Base-by-base conservation (phyloP, 1,140 invertebrate genomes). In the Sweltsa coloradensis region DNA sequence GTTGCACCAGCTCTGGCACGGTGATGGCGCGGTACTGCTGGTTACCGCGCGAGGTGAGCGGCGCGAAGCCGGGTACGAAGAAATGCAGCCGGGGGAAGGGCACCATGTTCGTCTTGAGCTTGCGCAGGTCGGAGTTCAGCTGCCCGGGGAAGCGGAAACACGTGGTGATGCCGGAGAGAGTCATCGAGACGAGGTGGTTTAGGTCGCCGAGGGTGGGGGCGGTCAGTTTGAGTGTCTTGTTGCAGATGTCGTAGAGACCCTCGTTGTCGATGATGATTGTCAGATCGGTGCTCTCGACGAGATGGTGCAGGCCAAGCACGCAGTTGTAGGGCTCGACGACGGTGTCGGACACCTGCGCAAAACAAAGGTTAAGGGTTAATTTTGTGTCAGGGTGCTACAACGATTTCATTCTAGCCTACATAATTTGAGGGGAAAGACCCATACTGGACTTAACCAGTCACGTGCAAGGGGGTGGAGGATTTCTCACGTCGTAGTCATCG, bases 61-160 rank as follows among this genome's bases (percentile, higher is more conserved):
- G 92, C 7, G 91, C 92, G 63, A 95, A 96, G 13, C 92, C 92
- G 26, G 92, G 91, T 79, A 93, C 93, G 66, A 94, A 96, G 78
- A 96, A 96, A 65, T 96, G 92, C 23, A 97, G 75, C 60, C 92
- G 80, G 31, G 93, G 92, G 72, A 93, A 96, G 41, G 92, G 92
- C 29, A 96, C 92, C 92, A 96, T 96, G 67, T 97, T 96, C n/a
- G 97, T 93, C 24, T 92, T 93, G 52, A 97, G 64, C 73, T 97
- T 97, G 44, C 93, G 73, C 34, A 97, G 69, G 72, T 97, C 93
- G 39, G 93, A 90, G 58, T 88, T 89, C 50, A 88, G 57, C 60
- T 88, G 84, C 45, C 84, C 85, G 2, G 84, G 84, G 68, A 89
- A 89, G 55, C 79, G 36, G 31, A 85, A 62, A 53, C 89, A 94